Evolutionary conservation across 2,113 vertebrate species (phyloP).

Genomic region (Laticauda laticaudata): DNA sequence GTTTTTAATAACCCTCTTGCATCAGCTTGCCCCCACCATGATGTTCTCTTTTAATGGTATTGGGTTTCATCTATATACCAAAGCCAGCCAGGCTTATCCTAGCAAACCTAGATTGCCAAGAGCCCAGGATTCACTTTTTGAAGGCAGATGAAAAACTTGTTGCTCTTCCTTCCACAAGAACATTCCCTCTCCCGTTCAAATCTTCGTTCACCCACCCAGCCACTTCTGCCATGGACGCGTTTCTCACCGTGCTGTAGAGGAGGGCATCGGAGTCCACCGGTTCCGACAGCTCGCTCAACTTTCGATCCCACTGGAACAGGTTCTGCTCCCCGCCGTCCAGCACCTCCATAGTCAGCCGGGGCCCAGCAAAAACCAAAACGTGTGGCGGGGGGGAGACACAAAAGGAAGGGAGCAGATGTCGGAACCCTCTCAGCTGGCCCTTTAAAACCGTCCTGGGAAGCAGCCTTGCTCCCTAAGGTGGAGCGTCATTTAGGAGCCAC

Average conservation of each 20-base stretch:
- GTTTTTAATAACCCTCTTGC: neutral
- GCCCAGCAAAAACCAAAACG: neutral
- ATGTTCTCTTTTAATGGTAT: neutral
- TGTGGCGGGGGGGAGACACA: no score
- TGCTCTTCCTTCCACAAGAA: neutral
- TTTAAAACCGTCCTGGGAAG: neutral
- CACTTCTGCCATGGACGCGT: neutral
- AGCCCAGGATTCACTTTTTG: neutral
- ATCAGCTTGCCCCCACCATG: neutral
- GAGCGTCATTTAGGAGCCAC: neutral
- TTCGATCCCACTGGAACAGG: constrained; percentile 89
- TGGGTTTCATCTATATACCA: neutral
- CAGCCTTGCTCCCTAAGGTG: neutral
- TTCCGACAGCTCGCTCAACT: constrained; percentile 94
- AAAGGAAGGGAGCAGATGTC: neutral
- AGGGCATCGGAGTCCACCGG: constrained; percentile 80
- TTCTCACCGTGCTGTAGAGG: constrained; percentile 87
- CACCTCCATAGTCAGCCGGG: constrained; percentile 79
- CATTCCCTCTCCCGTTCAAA: no score
- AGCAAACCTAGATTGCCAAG: neutral
- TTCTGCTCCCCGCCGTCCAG: constrained; percentile 79
- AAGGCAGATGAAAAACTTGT: neutral
- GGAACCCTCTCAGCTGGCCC: neutral
- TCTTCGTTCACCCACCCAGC: no score
- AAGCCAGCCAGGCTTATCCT: neutral